phyloP scores from a whole-genome alignment of 2,888 invertebrate genomes.

The Dryococelus australis region DNA sequence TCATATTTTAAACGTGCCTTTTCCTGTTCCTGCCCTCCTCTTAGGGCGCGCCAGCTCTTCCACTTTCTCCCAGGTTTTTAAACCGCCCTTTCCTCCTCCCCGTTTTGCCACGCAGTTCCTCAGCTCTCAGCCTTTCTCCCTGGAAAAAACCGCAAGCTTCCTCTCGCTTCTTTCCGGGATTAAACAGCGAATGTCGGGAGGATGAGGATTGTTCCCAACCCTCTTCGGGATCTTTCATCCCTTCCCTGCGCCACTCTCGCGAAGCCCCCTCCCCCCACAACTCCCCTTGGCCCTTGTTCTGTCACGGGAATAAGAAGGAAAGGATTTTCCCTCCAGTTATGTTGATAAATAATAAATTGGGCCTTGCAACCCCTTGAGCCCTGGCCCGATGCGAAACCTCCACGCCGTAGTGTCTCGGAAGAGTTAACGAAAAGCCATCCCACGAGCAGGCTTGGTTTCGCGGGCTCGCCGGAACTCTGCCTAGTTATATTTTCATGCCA shows the following conservation, averaged over 20 bases:
- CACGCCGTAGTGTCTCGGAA: not conserved
- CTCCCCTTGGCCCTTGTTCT: constrained; percentile 31
- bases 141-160: constrained; percentile 28
- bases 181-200: constrained; percentile 31
- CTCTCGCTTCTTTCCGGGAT: constrained; percentile 44
- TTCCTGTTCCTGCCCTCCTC: not conserved
- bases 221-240: constrained; percentile 5
- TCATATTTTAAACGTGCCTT: constrained; percentile 22
- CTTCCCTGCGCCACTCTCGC: not conserved
- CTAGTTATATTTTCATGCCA: constrained; percentile 26
- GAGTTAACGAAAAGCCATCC: constrained; percentile 3
- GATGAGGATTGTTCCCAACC: not conserved
- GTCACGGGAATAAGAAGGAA: constrained; percentile 44
- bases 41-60: not conserved
- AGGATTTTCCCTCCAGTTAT: constrained; percentile 40
- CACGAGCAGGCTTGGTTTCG: not conserved
- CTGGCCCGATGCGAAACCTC: constrained; percentile 13
- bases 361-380: constrained; percentile 24
- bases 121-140: constrained; percentile 5
- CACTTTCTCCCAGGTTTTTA: not conserved
- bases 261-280: not conserved
- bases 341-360: constrained; percentile 21
- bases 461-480: not conserved
- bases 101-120: not conserved
- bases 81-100: not conserved